phyloP scores from a whole-genome alignment of 2,797 vertebrate species.

The Alectoris magna region DNA sequence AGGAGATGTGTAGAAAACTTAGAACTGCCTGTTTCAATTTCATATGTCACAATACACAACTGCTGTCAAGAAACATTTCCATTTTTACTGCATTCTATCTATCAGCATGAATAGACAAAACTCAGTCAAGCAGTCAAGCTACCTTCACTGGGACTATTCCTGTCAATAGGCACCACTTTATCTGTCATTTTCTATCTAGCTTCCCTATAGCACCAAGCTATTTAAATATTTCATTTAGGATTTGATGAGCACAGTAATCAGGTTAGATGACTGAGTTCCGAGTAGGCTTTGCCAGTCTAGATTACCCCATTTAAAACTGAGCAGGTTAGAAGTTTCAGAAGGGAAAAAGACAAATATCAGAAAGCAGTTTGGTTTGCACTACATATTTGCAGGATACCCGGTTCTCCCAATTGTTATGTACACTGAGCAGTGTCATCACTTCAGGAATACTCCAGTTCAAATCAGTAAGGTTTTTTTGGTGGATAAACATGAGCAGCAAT shows the following conservation, averaged over 20 bases:
- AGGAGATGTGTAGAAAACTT: slow-evolving; percentile 27
- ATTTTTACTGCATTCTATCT: slow-evolving; percentile 32
- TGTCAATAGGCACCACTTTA: background rate
- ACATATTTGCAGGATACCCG: background rate
- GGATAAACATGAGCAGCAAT: background rate
- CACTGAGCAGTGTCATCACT: background rate
- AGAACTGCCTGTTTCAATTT: slow-evolving; percentile 28
- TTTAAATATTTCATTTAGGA: background rate
- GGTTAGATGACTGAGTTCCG: background rate
- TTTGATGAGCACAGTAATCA: background rate
- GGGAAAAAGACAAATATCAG: background rate
- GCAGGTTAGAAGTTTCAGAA: background rate
- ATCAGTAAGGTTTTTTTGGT: background rate
- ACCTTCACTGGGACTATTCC: slow-evolving; percentile 14
- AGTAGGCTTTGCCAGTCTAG: background rate
- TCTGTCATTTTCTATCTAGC: background rate
- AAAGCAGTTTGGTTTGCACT: background rate
- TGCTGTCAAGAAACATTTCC: slow-evolving; percentile 19
- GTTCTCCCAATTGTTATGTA: background rate
- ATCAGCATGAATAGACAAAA: background rate
- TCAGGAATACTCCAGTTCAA: background rate
- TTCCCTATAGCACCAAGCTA: background rate
- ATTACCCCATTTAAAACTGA: background rate
- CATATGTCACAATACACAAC: background rate
- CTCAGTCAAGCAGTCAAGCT: background rate